Percentiles rank a stretch among this genome's conserved stretches.
phyloP scores from a whole-genome alignment of 2,888 invertebrate genomes.

The Hipparchia semele region DNA sequence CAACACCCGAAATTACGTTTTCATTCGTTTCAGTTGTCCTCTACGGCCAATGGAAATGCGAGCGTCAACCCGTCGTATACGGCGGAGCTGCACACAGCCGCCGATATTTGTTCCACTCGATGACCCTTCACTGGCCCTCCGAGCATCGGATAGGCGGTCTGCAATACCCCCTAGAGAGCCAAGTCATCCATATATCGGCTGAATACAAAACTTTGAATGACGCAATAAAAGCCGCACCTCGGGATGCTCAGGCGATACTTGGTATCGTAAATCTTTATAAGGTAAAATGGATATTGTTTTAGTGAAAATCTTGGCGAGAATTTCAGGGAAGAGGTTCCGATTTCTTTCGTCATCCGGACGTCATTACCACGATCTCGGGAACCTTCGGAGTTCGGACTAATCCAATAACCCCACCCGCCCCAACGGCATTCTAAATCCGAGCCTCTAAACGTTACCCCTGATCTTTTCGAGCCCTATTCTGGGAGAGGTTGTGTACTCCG shows the following conservation, averaged over 20 bases:
- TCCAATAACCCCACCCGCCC: too few species aligned
- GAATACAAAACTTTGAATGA: conserved; percentile 55
- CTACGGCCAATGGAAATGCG: conserved; percentile 54
- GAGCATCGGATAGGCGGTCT: conserved; percentile 61
- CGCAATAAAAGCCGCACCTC: conserved; percentile 52
- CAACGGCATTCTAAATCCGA: too few species aligned
- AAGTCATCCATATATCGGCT: conserved; percentile 60
- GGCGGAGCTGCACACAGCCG: conserved; percentile 68
- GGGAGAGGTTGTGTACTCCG: too few species aligned
- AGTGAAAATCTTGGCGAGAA: too few species aligned
- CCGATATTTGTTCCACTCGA: conserved; percentile 64
- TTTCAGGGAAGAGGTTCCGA: too few species aligned
- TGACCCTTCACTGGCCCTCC: conserved; percentile 63
- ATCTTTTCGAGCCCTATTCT: too few species aligned
- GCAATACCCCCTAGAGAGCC: conserved; percentile 64
- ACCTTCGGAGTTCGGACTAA: too few species aligned
- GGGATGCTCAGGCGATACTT: conserved; percentile 64
- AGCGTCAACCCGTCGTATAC: conserved; percentile 54
- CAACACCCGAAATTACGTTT: conserved; percentile 5
- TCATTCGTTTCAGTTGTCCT: conserved; percentile 54
- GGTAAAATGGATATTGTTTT: conserved; percentile 45
- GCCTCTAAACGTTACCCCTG: too few species aligned
- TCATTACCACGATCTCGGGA: too few species aligned
- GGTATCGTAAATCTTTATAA: conserved; percentile 59
- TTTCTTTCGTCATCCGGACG: too few species aligned